Conservation (phyloP, 2,113 vertebrate genomes). For the Ictalurus furcatus region DNA sequence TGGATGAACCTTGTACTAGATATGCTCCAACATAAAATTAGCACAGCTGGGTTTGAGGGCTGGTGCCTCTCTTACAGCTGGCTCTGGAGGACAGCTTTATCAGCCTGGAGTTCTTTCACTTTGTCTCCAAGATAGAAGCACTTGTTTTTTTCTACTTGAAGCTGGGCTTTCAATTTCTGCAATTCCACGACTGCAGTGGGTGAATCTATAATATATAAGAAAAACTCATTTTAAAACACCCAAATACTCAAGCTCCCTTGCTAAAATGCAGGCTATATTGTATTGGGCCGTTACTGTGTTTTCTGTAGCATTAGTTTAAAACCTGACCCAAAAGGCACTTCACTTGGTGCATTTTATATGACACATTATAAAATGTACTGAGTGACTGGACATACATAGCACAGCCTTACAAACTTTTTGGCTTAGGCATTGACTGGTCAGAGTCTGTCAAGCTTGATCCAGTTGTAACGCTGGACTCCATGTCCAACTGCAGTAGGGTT, state of each 20-base stretch:
- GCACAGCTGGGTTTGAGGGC: background rate
- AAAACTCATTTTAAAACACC: background rate
- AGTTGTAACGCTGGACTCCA: background rate
- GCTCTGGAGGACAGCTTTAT: background rate
- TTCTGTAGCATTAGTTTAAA: background rate
- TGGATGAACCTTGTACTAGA: too few relatives aligned
- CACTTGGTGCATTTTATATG: background rate
- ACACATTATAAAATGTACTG: background rate
- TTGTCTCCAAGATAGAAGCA: too few relatives aligned
- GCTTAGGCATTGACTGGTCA: background rate
- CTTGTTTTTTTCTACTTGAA: too few relatives aligned
- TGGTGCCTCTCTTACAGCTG: background rate
- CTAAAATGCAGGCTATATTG: too few relatives aligned
- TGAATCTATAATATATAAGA: background rate
- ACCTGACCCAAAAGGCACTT: background rate
- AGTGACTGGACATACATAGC: background rate
- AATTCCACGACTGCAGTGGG: background rate
- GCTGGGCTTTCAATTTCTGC: background rate
- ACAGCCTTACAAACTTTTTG: background rate
- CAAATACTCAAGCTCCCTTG: too few relatives aligned
- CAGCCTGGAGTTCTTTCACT: too few relatives aligned
- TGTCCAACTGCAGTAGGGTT: background rate
- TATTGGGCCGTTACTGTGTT: background rate
- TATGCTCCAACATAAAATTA: background rate
- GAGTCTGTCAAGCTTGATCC: background rate